Base-by-base conservation (phyloP, 2,113 vertebrate genomes). In the Coptodon bakossiorum region DNA sequence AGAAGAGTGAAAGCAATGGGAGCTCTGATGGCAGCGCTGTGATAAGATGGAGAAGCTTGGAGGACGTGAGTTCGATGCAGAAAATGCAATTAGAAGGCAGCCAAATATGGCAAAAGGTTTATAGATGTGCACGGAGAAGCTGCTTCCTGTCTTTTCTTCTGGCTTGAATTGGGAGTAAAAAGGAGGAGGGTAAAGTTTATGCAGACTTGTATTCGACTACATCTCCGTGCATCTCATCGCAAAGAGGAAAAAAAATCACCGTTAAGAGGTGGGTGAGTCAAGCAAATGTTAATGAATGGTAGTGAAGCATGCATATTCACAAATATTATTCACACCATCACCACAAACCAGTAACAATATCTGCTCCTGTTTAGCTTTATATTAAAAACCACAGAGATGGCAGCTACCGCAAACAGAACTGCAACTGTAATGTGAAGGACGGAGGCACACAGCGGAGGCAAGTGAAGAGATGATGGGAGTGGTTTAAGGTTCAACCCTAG, bases 231-330 rank as follows among this genome's bases (percentile, higher is more conserved):
- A 84, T 14, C 5, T 56, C 11, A 56, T 40, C 24, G 68, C 19
- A 66, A 43, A 89, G 38, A 88, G 14, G 34, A 66, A 66, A 66
- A 34, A 36, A 73, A 27, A 27, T 36, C 66, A 73, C 27, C 43
- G 68, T 84, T 36, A 81, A 84, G 66, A 4, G 29, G 57, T 5
- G 57, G 80, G 82, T 27, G 80, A 90, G 87, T 10, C 40, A 57
- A 78, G 61, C n/a, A 34, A 6, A 63, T 79, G 88, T 90, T 90
- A 94, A 86, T 82, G 81, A 85, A 78, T 68, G 83, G 85, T 31
- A 84, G 86, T 87, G 90, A 88, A 84, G 80, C 96, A 96, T 96
- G 95, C 96, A 90, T 68, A 84, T 40, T 78, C 61, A 85, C 76
- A 53, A 73, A 34, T 53, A 48, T 56, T 11, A 43, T 31, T 54